phyloP scores from a whole-genome alignment of 2,888 invertebrate species.

The Noctua comes region DNA sequence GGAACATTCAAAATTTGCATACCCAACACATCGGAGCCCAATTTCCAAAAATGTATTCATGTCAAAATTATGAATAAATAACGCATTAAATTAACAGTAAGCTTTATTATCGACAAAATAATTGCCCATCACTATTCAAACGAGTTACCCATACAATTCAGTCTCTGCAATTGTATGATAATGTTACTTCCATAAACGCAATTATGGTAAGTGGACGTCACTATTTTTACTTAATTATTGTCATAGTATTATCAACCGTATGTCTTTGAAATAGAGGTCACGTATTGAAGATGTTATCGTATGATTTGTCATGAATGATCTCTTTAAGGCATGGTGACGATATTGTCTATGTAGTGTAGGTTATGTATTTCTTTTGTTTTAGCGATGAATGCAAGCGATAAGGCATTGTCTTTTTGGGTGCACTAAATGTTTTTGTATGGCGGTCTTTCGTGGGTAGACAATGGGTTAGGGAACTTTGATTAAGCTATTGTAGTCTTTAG shows the following conservation, averaged over 20 bases:
- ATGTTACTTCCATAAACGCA: constrained; percentile 83
- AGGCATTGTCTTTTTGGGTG: constrained; percentile 55
- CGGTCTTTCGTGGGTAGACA: constrained; percentile 23
- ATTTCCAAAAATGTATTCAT: constrained; percentile 43
- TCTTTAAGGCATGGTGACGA: constrained; percentile 62
- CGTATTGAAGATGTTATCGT: constrained; percentile 46
- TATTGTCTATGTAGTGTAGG: constrained; percentile 50
- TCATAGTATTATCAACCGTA: constrained; percentile 62
- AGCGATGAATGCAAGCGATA: constrained; percentile 63
- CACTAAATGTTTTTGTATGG: constrained; percentile 59
- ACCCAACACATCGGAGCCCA: constrained; percentile 29
- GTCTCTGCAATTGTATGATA: constrained; percentile 87
- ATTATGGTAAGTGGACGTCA: constrained; percentile 85
- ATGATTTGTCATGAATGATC: constrained; percentile 61
- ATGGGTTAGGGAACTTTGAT: constrained; percentile 33
- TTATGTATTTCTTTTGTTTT: constrained; percentile 60
- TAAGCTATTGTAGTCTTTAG: constrained; percentile 18
- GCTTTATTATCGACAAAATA: constrained; percentile 34
- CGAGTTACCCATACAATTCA: constrained; percentile 67
- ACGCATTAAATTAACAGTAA: constrained; percentile 49
- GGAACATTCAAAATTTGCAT: constrained; percentile 47
- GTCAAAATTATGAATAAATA: constrained; percentile 50
- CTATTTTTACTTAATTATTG: constrained; percentile 51
- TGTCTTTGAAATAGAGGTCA: constrained; percentile 49
- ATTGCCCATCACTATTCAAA: constrained; percentile 68